Base-by-base conservation (phyloP, 2,888 invertebrate species). In the Lasiommata megera region DNA sequence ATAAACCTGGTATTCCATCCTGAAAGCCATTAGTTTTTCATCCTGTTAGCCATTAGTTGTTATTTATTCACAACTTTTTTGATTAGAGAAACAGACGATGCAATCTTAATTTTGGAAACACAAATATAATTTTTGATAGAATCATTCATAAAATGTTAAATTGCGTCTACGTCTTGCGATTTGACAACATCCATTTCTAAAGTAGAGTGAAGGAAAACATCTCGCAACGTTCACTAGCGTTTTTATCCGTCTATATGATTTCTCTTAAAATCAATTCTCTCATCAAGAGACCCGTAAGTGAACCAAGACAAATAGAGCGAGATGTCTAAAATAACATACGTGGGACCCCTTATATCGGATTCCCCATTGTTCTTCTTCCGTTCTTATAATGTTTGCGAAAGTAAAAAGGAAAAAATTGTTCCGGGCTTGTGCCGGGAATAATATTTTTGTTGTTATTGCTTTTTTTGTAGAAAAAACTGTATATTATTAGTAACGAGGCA, bases 271-370 rank as follows among this genome's bases (percentile, higher is more conserved):
- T 54, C 56, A 60, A 53, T 40, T 37, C 40, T 38, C 38, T 51
- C 37, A 54, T 55, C 58, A 51, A 52, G 28, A 54, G 40, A 44
- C 29, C 12, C 12, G 50, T 31, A 46, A 53, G 64, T 64, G 65
- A 66, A 62, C 69, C 72, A 82, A 77, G 76, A 78, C 71, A 84
- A 86, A 87, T 72, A 81, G 64, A 56, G 48, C 79, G 64, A 52
- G 54, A 62, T 74, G 68, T 76, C 81, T 83, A 82, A 80, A 86
- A 88, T 82, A 88, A 87, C 84, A 87, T 78, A 77, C 71, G 72
- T 74, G 66, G 69, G 76, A 77, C 80, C 82, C 80, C 83, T 85
- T 78, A 85, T 87, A 87, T 88, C 87, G 74, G 84, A 88, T 88
- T 88, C 80, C 87, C 78, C 80, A 82, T 87, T 88, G 87, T 88